Evolutionary conservation across 2,888 invertebrate species (phyloP).

Genomic region (Lasioglossum leucozonium): DNA sequence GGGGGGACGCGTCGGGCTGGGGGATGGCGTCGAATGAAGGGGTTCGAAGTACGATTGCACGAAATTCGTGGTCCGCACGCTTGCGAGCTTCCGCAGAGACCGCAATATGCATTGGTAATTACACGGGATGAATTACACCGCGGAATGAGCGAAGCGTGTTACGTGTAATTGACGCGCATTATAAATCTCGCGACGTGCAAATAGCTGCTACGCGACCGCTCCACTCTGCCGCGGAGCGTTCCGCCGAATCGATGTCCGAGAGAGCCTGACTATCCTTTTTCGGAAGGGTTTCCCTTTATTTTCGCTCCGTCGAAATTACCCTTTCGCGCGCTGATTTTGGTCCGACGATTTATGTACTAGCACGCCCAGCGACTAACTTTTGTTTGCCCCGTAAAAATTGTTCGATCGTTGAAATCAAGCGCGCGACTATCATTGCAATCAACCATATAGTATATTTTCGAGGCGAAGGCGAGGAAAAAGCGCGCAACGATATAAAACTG

Average conservation of each 20-base stretch:
- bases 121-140: slow-evolving; percentile 80
- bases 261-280: slow-evolving; percentile 20
- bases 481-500: too few relatives aligned
- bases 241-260: slow-evolving; percentile 12
- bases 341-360: too few relatives aligned
- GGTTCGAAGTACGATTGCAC: slow-evolving; percentile 64
- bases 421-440: too few relatives aligned
- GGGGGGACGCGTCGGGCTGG: background rate
- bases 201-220: slow-evolving; percentile 62
- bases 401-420: too few relatives aligned
- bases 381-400: too few relatives aligned
- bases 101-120: slow-evolving; percentile 81
- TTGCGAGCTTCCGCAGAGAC: slow-evolving; percentile 73
- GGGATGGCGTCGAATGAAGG: slow-evolving; percentile 33
- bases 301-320: slow-evolving; percentile 3
- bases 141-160: slow-evolving; percentile 81
- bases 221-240: slow-evolving; percentile 18
- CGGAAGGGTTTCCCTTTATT: background rate
- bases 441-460: too few relatives aligned
- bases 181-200: slow-evolving; percentile 80
- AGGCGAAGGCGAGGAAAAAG: too few relatives aligned
- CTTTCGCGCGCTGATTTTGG: too few relatives aligned
- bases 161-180: slow-evolving; percentile 81
- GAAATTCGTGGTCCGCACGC: slow-evolving; percentile 75
- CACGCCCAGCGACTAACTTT: too few relatives aligned